Evolutionary conservation across 2,113 vertebrate species (phyloP), one percentile per base, ranked within the genome.

Genomic region (Rhadina sibilatrix): DNA sequence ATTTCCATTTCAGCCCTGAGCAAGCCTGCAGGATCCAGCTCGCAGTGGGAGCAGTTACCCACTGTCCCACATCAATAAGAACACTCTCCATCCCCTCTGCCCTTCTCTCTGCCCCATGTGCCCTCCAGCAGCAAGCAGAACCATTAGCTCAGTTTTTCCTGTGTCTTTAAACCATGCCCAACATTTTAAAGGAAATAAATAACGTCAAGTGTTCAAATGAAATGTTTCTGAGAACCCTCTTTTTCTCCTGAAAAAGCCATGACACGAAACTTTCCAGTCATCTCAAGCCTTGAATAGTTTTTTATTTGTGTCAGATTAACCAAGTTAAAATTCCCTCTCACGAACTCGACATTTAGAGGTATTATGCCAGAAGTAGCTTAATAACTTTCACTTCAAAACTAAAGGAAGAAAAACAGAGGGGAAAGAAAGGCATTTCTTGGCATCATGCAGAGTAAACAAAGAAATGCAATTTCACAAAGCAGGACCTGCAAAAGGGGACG

Each of bases 241-340:
- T 87, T 78, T 72, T 54, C 69, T 71, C 31, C 80, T 53, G 79
- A 74, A 83, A 93, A 92, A 94, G 72, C 44, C 56, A 12, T 68
- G 80, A 86, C 88, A 87, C 88, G 92, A 90, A 97, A 96, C 96
- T 94, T 93, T 87, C 78, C 68, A 95, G 93, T 72, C 72, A 42
- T 92, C 83, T 92, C 85, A 78, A 81, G 64, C 83, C 80, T 90
- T 83, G 90, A 96, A 93, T 81, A 89, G 94, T 93, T 95, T 96
- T 96, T 96, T 83, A 81, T 95, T 96, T 92, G 79, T 96, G 90
- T 96, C 94, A 92, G 94, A 96, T 96, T 96, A 96, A 93, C 76
- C 72, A 88, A 89, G 79, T 94, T 95, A 92, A 96, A 96, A 96
- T 96, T 96, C 96, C 68, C 79, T 89, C 93, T 95, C 94, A 94